Base-by-base conservation (phyloP, 1,140 invertebrate genomes). In the Eubasilissa regina region DNA sequence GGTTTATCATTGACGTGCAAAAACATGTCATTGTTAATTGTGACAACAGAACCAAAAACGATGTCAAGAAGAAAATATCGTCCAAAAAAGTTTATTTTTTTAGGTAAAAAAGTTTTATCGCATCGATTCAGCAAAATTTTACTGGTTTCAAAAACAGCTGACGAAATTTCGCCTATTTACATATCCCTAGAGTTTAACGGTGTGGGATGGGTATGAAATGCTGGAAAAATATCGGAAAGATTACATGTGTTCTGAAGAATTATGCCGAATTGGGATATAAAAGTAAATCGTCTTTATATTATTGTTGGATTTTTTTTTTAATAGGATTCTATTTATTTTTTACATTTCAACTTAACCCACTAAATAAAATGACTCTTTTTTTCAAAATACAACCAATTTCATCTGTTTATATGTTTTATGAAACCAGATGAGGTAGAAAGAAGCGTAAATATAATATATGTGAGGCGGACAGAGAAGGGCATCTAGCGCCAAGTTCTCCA, bases 131-230 rank as follows among this genome's bases (percentile, higher is more conserved):
- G 64, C 64, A 35, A 19, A 47, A 35, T 47, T 68, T 68, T 68
- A 47, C 64, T 47, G 64, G 43, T 47, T 47, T 68, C 64, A 48
- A 68, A 68, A 68, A 68, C 64, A 68, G 64, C 64, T 68, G 64
- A 68, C 44, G 64, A 44, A 68, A 68, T 48, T 48, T 47, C n/a
- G 64, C 11, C 43, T 68, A 68, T 68, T 45, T 68, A 68, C 64
- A 68, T 68, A 68, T 68, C 64, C 64, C 64, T 17, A 68, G 44
- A 15, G 64, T 68, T 47, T 62, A 21, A 35, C 3, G 64, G 64
- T n/a, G 44, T 21, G 43, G 44, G 60, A 7, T 15, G 35, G 60
- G 64, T 25, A 13, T 45, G 25, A 45, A 48, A 45, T 15, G 15
- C 35, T 45, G 64, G n/a, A 44, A 25, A 25, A 62, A 62, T 62